A percentile compares a stretch with the other conserved stretches of the same genome.
These are phyloP conservation scores for Myopa testacea DNA, from an alignment of 2,888 invertebrate genomes.

Conservation along the genomic window DNA sequence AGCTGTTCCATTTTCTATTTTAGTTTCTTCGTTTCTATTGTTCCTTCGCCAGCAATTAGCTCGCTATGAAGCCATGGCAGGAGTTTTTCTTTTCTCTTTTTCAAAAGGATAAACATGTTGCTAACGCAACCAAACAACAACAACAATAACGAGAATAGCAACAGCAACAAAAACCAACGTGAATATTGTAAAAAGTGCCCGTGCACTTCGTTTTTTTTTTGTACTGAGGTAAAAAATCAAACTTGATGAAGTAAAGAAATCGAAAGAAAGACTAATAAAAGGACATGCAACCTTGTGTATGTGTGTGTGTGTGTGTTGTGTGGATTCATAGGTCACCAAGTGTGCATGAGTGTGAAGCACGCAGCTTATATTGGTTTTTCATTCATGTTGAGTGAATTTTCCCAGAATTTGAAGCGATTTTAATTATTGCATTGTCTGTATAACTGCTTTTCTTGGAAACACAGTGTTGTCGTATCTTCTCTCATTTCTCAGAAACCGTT, in stretches of 20 bases:
- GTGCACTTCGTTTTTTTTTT: not conserved
- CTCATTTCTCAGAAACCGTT: no score
- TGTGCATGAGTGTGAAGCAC: conserved; percentile 23
- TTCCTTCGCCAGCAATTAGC: no score
- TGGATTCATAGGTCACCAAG: not conserved
- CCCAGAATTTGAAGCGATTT: no score
- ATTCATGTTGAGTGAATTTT: no score
- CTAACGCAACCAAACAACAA: conserved; percentile 31
- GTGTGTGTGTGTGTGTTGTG: conserved; percentile 14
- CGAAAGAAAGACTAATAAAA: conserved; percentile 5
- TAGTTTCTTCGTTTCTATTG: no score
- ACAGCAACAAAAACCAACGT: conserved; percentile 4
- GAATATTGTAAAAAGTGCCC: not conserved
- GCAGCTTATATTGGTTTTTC: not conserved
- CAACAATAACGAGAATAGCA: conserved; percentile 14
- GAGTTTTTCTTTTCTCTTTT: not conserved
- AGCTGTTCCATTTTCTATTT: no score
- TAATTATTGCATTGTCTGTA: no score
- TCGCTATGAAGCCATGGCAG: no score
- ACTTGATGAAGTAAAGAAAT: conserved; percentile 9
- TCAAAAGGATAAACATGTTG: not conserved
- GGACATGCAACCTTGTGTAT: conserved; percentile 24
- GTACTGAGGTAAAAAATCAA: not conserved
- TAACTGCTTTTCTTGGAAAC: no score
- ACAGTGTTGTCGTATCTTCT: no score